These are phyloP conservation scores for Sinocyclocheilus rhinocerous DNA, from an alignment of 2,113 vertebrate genomes.

Conservation along the genomic window DNA sequence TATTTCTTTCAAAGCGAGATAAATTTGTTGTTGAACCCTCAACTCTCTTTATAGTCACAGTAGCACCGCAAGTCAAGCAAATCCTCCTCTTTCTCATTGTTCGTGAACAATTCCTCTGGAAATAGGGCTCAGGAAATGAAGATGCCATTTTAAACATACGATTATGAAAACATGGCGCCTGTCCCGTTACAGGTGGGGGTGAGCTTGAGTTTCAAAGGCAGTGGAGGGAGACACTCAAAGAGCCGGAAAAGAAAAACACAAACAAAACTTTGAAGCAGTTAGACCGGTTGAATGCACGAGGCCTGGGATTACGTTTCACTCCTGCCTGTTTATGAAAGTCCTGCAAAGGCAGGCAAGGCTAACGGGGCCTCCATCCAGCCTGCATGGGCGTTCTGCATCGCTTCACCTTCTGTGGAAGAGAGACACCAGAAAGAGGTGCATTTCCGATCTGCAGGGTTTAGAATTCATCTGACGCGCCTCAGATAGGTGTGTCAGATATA, in stretches of 20 bases:
- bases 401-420: slow-evolving; percentile 71
- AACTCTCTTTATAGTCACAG: slow-evolving; percentile 11
- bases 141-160: slow-evolving; percentile 62
- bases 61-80: slow-evolving; percentile 44
- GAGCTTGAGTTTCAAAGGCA: slow-evolving; percentile 54
- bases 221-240: slow-evolving; percentile 49
- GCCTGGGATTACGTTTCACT: slow-evolving; percentile 76
- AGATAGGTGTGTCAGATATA: neutral
- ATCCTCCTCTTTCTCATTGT: slow-evolving; percentile 47
- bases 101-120: slow-evolving; percentile 39
- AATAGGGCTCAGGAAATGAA: slow-evolving; percentile 66
- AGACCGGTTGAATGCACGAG: slow-evolving; percentile 60
- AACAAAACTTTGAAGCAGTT: slow-evolving; percentile 62
- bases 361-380: slow-evolving; percentile 53
- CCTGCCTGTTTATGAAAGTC: slow-evolving; percentile 59
- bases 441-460: slow-evolving; percentile 34
- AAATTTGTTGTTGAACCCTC: slow-evolving; percentile 26
- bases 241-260: slow-evolving; percentile 61
- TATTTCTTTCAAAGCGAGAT: slow-evolving; percentile 40
- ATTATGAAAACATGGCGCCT: slow-evolving; percentile 69
- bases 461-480: slow-evolving; percentile 33
- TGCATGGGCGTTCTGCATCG: slow-evolving; percentile 76
- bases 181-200: slow-evolving; percentile 54
- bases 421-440: slow-evolving; percentile 47
- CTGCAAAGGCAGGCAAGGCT: neutral